Evolutionary conservation across 2,888 invertebrate genomes (phyloP).

Genomic region (Athalia rosae): DNA sequence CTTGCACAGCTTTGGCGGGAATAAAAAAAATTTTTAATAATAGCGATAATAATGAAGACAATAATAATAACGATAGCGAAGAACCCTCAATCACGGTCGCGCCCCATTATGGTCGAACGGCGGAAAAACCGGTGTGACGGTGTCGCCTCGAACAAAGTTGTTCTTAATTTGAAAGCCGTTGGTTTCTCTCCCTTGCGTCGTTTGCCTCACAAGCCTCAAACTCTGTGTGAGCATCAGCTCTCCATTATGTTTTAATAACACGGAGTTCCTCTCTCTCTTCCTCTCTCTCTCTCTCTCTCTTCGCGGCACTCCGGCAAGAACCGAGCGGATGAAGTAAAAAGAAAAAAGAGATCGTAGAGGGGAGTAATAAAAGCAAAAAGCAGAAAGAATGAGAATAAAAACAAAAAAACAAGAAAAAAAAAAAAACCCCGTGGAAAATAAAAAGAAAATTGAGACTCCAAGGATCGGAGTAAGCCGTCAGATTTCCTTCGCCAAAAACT

Average conservation of each 20-base stretch:
- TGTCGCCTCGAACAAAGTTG: neutral
- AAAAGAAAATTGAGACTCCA: constrained; percentile 23
- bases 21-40: neutral
- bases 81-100: constrained; percentile 28
- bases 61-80: neutral
- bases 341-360: no score
- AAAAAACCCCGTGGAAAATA: no score
- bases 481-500: neutral
- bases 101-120: constrained; percentile 10
- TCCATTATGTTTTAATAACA: constrained; percentile 37
- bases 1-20: neutral
- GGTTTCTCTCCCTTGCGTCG: constrained; percentile 16
- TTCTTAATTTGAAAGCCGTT: constrained; percentile 37
- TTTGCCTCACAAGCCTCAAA: constrained; percentile 12
- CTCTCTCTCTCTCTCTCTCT: no score
- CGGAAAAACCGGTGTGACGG: neutral
- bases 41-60: neutral
- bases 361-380: neutral
- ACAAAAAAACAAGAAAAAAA: no score
- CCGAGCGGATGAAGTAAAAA: no score
- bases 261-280: no score
- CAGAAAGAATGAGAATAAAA: neutral
- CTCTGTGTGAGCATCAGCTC: constrained; percentile 21
- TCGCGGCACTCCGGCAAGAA: no score
- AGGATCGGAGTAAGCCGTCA: constrained; percentile 13